These are phyloP conservation scores for Acanthiza pusilla DNA, from an alignment of 2,797 vertebrate genomes.

Conservation along the genomic window DNA sequence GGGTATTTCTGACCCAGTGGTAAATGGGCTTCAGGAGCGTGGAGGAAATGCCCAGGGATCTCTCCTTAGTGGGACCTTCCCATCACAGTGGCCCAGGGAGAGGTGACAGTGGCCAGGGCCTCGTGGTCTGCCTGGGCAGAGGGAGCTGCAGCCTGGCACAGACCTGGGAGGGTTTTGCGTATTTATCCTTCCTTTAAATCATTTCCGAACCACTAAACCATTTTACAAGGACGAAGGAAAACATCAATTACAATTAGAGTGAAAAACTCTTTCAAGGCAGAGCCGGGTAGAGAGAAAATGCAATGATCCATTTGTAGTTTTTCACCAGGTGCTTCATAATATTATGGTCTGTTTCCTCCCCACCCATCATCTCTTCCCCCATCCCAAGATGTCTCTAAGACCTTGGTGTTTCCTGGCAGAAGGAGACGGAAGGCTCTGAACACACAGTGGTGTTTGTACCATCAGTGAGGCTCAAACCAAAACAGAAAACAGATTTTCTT, in stretches of 20 bases:
- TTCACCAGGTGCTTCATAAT: not conserved
- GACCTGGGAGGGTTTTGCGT: slow-evolving; percentile 24
- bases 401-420: not conserved
- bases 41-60: not conserved
- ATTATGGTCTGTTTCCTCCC: not conserved
- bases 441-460: not conserved
- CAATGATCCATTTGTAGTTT: not conserved
- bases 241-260: slow-evolving; percentile 52
- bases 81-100: not conserved
- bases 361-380: not conserved
- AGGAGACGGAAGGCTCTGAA: not conserved
- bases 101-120: not conserved
- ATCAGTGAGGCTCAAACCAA: not conserved
- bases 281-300: not conserved
- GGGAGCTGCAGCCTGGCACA: slow-evolving; percentile 17
- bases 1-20: not conserved
- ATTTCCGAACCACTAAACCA: slow-evolving; percentile 62
- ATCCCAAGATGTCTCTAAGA: not conserved
- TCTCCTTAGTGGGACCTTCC: not conserved
- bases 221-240: slow-evolving; percentile 62
- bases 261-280: slow-evolving; percentile 41
- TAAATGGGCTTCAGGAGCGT: not conserved
- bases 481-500: not conserved
- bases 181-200: slow-evolving; percentile 58
- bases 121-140: not conserved